These are phyloP conservation scores for Bostrychus sinensis DNA, from an alignment of 2,113 vertebrate genomes.

Conservation along the genomic window DNA sequence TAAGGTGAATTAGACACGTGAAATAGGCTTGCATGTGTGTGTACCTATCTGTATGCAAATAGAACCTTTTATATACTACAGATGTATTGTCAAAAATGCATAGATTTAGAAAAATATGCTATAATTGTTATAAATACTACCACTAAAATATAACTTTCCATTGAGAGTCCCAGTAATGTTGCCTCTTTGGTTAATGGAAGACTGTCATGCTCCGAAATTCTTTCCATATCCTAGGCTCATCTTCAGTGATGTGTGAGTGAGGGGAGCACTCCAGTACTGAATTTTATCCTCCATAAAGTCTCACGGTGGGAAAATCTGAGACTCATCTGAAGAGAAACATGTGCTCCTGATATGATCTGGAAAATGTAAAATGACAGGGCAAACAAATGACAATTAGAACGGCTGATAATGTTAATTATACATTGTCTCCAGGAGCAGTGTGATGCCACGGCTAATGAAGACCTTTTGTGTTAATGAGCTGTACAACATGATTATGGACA, in stretches of 20 bases:
- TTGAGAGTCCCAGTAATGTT: slow-evolving; percentile 48
- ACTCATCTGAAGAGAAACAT: slow-evolving; percentile 24
- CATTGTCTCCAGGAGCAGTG: slow-evolving; percentile 48
- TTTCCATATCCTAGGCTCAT: slow-evolving; percentile 57
- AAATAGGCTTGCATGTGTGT: slow-evolving; percentile 1
- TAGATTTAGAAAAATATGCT: slow-evolving; percentile 51
- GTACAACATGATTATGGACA: slow-evolving; percentile 61
- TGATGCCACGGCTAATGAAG: slow-evolving; percentile 60
- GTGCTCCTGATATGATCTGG: slow-evolving; percentile 34
- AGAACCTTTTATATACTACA: slow-evolving; percentile 37
- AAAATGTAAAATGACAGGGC: slow-evolving; percentile 69
- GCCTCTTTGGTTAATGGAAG: slow-evolving; percentile 33
- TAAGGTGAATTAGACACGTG: too few relatives aligned
- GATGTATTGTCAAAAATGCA: slow-evolving; percentile 47
- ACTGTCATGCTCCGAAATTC: slow-evolving; percentile 44
- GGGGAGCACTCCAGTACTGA: slow-evolving; percentile 17
- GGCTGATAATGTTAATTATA: slow-evolving; percentile 70
- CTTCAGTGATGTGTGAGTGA: slow-evolving; percentile 51
- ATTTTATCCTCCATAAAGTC: slow-evolving; percentile 40
- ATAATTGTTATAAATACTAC: slow-evolving; percentile 41
- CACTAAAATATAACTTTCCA: slow-evolving; percentile 38
- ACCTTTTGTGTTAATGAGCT: slow-evolving; percentile 70
- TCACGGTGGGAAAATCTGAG: slow-evolving; percentile 9
- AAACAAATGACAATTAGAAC: slow-evolving; percentile 72
- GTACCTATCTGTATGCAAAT: slow-evolving; percentile 13